Evolutionary conservation across 2,113 vertebrate genomes (phyloP), one percentile per base, ranked within the genome.

Genomic region (Labeo catla): DNA sequence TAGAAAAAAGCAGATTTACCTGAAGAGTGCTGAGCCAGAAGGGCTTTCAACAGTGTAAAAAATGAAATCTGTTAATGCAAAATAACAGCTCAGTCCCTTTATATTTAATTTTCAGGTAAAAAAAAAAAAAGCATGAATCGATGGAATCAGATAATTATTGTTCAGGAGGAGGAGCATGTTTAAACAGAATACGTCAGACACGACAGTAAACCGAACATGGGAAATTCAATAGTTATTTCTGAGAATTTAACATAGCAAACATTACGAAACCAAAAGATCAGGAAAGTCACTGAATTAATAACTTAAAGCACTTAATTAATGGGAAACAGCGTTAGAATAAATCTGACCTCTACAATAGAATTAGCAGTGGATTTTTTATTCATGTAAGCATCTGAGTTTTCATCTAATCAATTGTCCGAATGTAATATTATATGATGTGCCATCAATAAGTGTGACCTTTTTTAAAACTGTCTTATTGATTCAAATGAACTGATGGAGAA

Each of bases 381-480:
- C 49, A 57, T 61, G 28, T 13, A 15, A 73, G 45, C 34, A 47
- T 39, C 70, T 2, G 8, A 73, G 19, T 45, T 43, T 0, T 57
- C 3, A 3, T 66, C 15, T 57, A 23, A 59, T 8, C 7, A 66
- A 49, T 80, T 43, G 34, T 61, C 10, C 19, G 50, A 13, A 68
- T 36, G 81, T 54, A 45, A 10, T 36, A 36, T 1, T 36, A 10
- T 70, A 61, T 7, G 34, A 13, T 65, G 36, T 10, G 12, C 78
- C 49, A 74, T 47, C 8, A 74, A 54, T 63, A 8, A 45, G 65
- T 15, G 65, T 15, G 65, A 66, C 8, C 3, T 61, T 79, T 28
- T 70, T 70, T 45, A 72, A 66, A 28, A 54, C 74, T 39, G 16
- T 76, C 0, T 3, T 61, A 89, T 82, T 82, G 68, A 87, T 87